Base-by-base conservation (phyloP, 2,888 invertebrate genomes). In the Bombyx huttoni region DNA sequence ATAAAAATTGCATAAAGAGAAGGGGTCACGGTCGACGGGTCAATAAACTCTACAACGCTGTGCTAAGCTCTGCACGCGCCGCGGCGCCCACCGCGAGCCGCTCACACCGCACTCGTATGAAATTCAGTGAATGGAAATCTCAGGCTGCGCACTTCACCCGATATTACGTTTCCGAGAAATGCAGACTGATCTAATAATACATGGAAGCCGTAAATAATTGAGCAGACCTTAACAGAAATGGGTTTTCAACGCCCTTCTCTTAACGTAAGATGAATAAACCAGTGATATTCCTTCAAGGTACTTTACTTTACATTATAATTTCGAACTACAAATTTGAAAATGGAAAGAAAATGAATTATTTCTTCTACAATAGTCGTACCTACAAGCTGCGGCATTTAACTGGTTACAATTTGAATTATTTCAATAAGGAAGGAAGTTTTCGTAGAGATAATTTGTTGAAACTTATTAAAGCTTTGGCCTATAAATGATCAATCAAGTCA, bases 1-100 rank as follows among this genome's bases (percentile, higher is more conserved):
- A 40, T 10, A 40, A 12, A 5, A 7, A 40, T 10, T 8, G 40
- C 12, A 40, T 40, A 12, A 35, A 9, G 64, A 59, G 69, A 70
- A 68, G 72, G 78, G 78, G 73, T 83, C 85, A 84, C 74, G 86
- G 84, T 79, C 85, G 81, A 54, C 70, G 72, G 83, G 81, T 85
- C 81, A 81, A 78, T 76, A 70, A 81, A 50, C 52, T 45, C 47
- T 35, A 47, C 47, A 50, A 45, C 50, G 52, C 50, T 45, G 47
- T 13, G 48, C 48, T 40, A 47, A 52, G 45, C 34, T 34, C 66
- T 13, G 47, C 50, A 62, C 71, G 67, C 61, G 66, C 24, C 24
- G 61, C 57, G 62, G 60, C 65, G 63, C 60, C 60, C 62, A 59
- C 58, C 62, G 57, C 58, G 51, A 61, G 57, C 57, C 60, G 61